Base-by-base conservation (phyloP, 2,113 vertebrate species). In the Gavia stellata region DNA sequence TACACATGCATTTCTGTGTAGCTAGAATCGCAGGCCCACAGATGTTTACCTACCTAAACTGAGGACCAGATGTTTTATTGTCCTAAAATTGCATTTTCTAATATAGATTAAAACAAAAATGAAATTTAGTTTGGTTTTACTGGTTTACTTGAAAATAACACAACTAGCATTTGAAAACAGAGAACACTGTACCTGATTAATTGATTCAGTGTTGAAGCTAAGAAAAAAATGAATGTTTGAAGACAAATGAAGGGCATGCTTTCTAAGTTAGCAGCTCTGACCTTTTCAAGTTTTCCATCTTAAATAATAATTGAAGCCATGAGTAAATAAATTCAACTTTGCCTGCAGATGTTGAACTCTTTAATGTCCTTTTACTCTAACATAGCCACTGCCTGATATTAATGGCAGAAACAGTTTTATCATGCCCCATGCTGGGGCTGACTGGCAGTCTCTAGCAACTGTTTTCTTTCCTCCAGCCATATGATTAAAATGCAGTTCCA, bases 231-330 rank as follows among this genome's bases (percentile, higher is more conserved):
- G 38, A 19, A 3, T 34, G 53, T 95, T 66, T 86, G 84, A 50
- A 92, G 92, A 93, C 79, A 94, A 92, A 94, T 90, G 96, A 97
- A 96, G 74, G 95, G 88, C 70, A 93, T 81, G 50, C 71, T 94
- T 96, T 92, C 74, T 66, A 77, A 81, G 79, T 80, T 91, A 96
- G 86, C 92, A 95, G 58, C 45, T 74, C 75, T 97, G 96, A 96
- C 96, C 96, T 97, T 97, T 96, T 96, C 92, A 95, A 68, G 75
- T 88, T 96, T 97, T 91, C 80, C 71, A n/a, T 96, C 88, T 97
- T 95, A 97, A 97, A 97, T 86, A 97, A 96, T 96, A 94, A 96
- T 95, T 94, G 91, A 94, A 94, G 81, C 58, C 85, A 68, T 81
- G 82, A 96, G 95, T 97, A 95, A 96, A 97, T 95, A 97, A 96